Evolutionary conservation across 2,113 vertebrate species (phyloP).

Genomic region (Paedocypris sp.): DNA sequence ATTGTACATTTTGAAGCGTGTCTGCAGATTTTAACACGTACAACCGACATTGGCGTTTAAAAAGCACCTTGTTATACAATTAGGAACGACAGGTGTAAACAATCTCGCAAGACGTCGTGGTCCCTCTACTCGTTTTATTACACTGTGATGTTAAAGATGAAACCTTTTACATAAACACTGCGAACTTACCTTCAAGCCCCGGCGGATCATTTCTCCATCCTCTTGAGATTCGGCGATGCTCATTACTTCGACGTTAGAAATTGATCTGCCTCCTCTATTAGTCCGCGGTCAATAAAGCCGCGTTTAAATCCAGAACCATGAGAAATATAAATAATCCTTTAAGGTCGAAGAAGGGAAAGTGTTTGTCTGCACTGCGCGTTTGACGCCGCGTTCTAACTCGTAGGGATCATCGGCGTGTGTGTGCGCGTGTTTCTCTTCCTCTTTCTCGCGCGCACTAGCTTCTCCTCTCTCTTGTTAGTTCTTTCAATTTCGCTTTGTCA

Average conservation of each 20-base stretch:
- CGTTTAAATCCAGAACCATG: not conserved
- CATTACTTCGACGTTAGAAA: constrained; percentile 1
- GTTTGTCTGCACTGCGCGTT: constrained; percentile 7
- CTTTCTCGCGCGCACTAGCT: not conserved
- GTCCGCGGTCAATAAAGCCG: not conserved
- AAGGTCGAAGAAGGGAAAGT: constrained; percentile 15
- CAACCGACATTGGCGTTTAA: no score
- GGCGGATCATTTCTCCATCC: constrained; percentile 28
- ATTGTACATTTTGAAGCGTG: not conserved
- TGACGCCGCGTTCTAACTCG: constrained; percentile 1
- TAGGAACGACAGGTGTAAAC: not conserved
- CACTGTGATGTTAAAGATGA: not conserved
- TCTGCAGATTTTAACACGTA: no score
- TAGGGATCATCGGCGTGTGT: constrained; percentile 25
- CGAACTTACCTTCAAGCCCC: constrained; percentile 33
- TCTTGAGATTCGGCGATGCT: constrained; percentile 13
- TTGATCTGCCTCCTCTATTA: not conserved
- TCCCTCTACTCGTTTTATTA: not conserved
- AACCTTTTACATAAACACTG: not conserved
- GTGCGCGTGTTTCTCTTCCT: not conserved
- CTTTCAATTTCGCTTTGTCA: not conserved
- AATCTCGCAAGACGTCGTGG: not conserved
- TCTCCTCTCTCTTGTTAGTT: not conserved
- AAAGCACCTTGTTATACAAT: no score
- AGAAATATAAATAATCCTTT: constrained; percentile 13